Conservation (phyloP, 2,113 vertebrate species). For the Saccopteryx bilineata region DNA sequence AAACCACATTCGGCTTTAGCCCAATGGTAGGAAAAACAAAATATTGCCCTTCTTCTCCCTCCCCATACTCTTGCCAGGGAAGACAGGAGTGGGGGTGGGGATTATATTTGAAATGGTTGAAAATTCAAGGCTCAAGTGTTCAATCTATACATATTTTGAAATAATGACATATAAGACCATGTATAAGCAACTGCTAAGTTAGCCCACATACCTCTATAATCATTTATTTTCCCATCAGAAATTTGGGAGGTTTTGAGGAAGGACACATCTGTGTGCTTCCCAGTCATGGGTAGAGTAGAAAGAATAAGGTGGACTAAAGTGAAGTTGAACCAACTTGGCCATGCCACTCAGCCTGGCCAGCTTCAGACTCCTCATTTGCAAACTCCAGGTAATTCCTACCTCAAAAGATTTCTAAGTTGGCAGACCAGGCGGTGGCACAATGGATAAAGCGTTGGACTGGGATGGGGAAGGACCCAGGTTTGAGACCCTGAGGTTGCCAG, state of each 20-base stretch:
- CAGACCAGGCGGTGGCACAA: too few relatives aligned
- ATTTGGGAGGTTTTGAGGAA: not conserved
- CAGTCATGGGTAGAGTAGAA: too few relatives aligned
- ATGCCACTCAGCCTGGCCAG: not conserved
- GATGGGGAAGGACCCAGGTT: too few relatives aligned
- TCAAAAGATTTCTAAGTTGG: not conserved
- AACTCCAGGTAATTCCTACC: not conserved
- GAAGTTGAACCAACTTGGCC: not conserved
- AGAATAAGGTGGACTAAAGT: not conserved
- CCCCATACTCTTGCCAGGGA: constrained; percentile 1
- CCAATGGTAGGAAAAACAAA: constrained; percentile 70
- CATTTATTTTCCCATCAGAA: not conserved
- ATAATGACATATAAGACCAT: not conserved
- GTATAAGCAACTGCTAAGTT: not conserved
- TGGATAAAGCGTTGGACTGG: too few relatives aligned
- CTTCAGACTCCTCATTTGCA: not conserved
- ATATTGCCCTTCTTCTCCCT: constrained; percentile 38
- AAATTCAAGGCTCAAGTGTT: constrained; percentile 36
- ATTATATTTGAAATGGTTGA: constrained; percentile 13
- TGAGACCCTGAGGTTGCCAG: too few relatives aligned
- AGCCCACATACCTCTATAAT: not conserved
- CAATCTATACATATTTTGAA: not conserved
- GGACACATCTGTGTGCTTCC: not conserved
- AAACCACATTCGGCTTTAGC: constrained; percentile 67
- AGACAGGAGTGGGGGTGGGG: not conserved